Evolutionary conservation across 1,140 invertebrate genomes (phyloP), one percentile per base, ranked within the genome.

Genomic region (Bombyx mandarina): DNA sequence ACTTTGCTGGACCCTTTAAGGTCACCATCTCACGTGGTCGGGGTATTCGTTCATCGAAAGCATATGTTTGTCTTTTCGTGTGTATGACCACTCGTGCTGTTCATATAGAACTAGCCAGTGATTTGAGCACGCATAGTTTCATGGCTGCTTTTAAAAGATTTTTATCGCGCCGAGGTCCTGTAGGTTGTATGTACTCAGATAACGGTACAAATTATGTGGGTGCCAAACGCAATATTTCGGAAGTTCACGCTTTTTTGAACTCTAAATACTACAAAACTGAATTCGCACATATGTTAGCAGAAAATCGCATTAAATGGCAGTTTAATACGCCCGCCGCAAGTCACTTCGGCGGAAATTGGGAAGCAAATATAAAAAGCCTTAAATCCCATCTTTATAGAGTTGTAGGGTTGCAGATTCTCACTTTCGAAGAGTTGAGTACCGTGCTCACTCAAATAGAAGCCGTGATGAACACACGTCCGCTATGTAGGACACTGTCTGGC

Each of bases 131-230:
- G n/a, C n/a, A n/a, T n/a, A n/a, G n/a, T n/a, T n/a, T n/a, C n/a
- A n/a, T n/a, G 1, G 42, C 56, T 18, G 57, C 50, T 18, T 56
- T 60, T 48, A 66, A 63, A 52, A 12, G 61, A 10, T 66, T 66
- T 57, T 44, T 63, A 47, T 52, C 52, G 1, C 49, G 57, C 9
- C 53, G 62, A 9, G 45, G 61, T 51, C 54, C 53, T 46, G 51
- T 60, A 43, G 42, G 44, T 22, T 7, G 10, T 4, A 51, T 69
- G 3, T 59, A 58, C 12, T 55, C 56, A 7, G 65, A 67, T 52
- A 61, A 67, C 43, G 65, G 62, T 6, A 62, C 59, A n/a, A 69
- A 67, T 49, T 69, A 58, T 26, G 48, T 69, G 7, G 57, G 54
- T 8, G 48, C 57, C 35, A 61, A 61, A 46, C 44, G 49, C 45